Evolutionary conservation across 35 echinoderm and acorn worm species (phyloP), one percentile per base, ranked within the genome.

Genomic region (Patiria miniata): DNA sequence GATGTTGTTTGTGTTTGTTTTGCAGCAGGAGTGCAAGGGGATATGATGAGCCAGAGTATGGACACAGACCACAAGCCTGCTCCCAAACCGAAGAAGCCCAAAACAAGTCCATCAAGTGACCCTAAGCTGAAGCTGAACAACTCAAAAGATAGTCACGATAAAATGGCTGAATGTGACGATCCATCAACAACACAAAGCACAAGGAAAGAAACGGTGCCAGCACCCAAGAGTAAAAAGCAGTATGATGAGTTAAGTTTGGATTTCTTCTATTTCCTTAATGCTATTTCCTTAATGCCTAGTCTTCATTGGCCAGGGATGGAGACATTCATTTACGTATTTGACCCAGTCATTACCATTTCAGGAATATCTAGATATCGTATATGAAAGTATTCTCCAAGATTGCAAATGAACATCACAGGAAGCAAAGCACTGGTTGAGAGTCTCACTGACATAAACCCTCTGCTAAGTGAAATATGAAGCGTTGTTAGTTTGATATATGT

Each of bases 111-210:
- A 58, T 84, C 82, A 52, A 36, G 77, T 15, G 81, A 84, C 61
- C 83, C 36, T 65, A 90, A 90, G 69, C 65, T 50, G 16, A 90
- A 90, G 83, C 65, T 89, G 79, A 68, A 90, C 40, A 44, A 90
- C 17, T 61, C 38, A 10, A 81, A 57, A 26, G 88, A 84, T 78
- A 44, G 12, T 23, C 60, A 73, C 21, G 29, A 30, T 34, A 73
- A 51, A 32, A 36, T 47, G 16, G 37, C 54, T 32, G 51, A 38
- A 19, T 60, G 22, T 37, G 81, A 51, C 38, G 81, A 61, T 28
- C 44, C 80, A 50, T 44, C 59, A 54, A 83, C 59, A 17, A 39
- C 54, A 5, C 54, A 5, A 90, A 90, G 77, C 69, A 90, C 68
- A 90, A 90, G 36, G 83, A 90, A 68, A 84, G 88, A 81, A 84